These are phyloP conservation scores for Aleiodes alternator DNA, from an alignment of 2,888 invertebrate species.

Conservation along the genomic window DNA sequence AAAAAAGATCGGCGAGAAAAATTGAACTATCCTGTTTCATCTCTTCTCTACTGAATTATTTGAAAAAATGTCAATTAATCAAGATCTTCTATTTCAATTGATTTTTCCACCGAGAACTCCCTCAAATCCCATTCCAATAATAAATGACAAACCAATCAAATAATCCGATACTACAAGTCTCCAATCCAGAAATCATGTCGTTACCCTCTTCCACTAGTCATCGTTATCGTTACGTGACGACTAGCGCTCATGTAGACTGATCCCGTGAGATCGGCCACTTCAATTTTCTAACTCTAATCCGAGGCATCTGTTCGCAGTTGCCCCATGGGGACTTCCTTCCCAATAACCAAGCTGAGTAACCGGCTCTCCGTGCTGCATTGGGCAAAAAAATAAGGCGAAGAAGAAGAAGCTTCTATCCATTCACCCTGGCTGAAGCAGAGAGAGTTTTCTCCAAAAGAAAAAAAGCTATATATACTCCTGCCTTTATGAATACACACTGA, in stretches of 20 bases:
- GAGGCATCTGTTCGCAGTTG: conserved; percentile 51
- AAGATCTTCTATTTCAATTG: too few species aligned
- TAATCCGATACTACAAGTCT: background rate
- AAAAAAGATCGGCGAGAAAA: too few species aligned
- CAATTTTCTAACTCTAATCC: conserved; percentile 64
- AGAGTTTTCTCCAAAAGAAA: background rate
- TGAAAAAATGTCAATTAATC: too few species aligned
- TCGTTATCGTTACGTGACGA: conserved; percentile 51
- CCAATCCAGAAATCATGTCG: background rate
- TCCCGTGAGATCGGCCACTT: conserved; percentile 58
- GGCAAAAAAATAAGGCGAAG: background rate
- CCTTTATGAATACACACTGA: background rate
- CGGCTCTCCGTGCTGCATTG: too few species aligned
- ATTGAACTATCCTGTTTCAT: too few species aligned
- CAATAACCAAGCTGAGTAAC: conserved; percentile 19
- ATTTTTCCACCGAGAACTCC: too few species aligned
- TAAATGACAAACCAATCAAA: conserved; percentile 10
- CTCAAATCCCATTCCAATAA: too few species aligned
- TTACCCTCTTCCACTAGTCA: background rate
- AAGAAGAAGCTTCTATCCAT: background rate
- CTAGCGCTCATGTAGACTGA: conserved; percentile 53
- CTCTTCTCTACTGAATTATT: too few species aligned
- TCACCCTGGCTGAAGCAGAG: background rate
- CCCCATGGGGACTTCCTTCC: conserved; percentile 47
- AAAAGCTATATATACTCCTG: background rate